Percentiles rank a stretch among this genome's conserved stretches.
Evolutionary conservation across 2,797 vertebrate genomes (phyloP).

Genomic region (Hirundo rustica): DNA sequence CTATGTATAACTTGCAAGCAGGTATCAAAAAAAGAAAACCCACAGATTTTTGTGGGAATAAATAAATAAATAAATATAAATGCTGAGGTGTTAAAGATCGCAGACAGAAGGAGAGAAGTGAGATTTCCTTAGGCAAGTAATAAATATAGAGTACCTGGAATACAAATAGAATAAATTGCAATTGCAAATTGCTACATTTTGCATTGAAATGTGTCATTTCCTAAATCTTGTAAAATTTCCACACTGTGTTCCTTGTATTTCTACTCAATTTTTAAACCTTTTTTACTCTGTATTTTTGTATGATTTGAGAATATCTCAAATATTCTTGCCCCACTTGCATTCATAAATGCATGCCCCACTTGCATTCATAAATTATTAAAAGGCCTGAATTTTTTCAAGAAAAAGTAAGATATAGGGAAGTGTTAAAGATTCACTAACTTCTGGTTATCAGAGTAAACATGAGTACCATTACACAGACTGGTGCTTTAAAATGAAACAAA

Average conservation of each 20-base stretch:
- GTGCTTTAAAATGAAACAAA: not conserved
- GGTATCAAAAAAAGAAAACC: not conserved
- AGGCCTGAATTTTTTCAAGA: not conserved
- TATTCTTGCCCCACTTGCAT: not conserved
- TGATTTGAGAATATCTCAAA: not conserved
- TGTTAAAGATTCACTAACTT: not conserved
- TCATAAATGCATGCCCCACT: not conserved
- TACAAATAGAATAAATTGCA: not conserved
- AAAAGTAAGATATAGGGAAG: not conserved
- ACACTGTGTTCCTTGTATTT: not conserved
- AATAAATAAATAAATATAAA: not conserved
- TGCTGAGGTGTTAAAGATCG: not conserved
- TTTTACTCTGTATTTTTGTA: not conserved
- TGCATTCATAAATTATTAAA: not conserved
- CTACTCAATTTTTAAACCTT: not conserved
- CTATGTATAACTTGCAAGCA: not conserved
- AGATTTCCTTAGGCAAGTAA: not conserved
- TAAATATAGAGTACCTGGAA: not conserved
- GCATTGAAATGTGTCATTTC: not conserved
- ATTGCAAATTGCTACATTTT: not conserved
- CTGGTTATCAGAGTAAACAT: not conserved
- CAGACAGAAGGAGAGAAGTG: not conserved
- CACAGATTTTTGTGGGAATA: not conserved
- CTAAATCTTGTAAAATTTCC: not conserved
- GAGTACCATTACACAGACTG: not conserved